Evolutionary conservation across 1,140 invertebrate species (phyloP).

Genomic region (Drosophila parabipectinata): DNA sequence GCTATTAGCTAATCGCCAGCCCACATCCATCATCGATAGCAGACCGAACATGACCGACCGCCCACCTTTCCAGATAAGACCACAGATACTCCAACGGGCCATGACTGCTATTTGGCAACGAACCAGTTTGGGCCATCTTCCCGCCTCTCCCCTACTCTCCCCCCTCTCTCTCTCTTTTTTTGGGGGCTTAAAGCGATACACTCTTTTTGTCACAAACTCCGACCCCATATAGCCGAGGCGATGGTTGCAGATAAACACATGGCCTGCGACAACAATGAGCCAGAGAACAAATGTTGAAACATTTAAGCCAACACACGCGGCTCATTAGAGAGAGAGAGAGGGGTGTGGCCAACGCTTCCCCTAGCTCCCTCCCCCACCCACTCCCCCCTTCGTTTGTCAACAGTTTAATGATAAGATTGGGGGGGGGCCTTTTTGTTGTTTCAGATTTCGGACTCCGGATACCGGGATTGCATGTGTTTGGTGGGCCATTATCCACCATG

Average conservation of each 20-base stretch:
- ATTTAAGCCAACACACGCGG: conserved; percentile 50
- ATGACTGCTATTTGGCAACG: too few relatives aligned
- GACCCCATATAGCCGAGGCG: too few relatives aligned
- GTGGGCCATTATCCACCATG: conserved; percentile 14
- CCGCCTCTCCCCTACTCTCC: too few relatives aligned
- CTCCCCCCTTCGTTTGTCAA: conserved; percentile 28
- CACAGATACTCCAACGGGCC: too few relatives aligned
- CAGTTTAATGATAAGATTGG: conserved; percentile 40
- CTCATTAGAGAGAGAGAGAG: conserved; percentile 30
- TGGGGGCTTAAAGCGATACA: too few relatives aligned
- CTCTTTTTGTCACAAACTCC: too few relatives aligned
- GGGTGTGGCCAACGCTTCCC: conserved; percentile 9
- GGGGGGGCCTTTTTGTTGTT: conserved; percentile 3
- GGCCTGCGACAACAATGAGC: conserved; percentile 12
- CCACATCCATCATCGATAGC: conserved; percentile 46
- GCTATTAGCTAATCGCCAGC: conserved; percentile 43
- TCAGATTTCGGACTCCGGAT: conserved; percentile 17
- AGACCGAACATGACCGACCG: too few relatives aligned
- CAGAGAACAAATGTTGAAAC: conserved; percentile 44
- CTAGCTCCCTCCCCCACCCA: conserved; percentile 1
- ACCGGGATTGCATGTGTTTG: conserved; percentile 3
- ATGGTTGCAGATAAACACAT: neutral
- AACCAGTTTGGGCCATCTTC: too few relatives aligned
- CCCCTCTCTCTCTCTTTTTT: too few relatives aligned
- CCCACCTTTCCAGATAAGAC: too few relatives aligned